Conservation (phyloP, 2,888 invertebrate genomes). For the Eutolmus rufibarbis region DNA sequence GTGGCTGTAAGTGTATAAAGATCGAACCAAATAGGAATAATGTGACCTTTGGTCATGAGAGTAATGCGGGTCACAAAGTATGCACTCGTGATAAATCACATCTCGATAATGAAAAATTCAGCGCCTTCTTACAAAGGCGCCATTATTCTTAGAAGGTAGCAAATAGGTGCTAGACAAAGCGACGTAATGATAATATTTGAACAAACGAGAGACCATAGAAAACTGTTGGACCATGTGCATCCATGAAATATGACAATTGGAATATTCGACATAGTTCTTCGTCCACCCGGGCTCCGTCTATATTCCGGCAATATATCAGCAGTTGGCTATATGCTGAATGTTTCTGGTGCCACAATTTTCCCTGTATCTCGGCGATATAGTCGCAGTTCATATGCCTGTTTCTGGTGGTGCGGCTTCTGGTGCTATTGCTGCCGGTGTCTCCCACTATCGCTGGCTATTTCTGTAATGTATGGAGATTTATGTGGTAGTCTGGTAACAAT, state of each 20-base stretch:
- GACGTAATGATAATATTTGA: conserved; percentile 20
- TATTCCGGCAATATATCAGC: conserved; percentile 18
- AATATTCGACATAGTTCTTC: conserved; percentile 40
- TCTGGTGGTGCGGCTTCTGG: neutral
- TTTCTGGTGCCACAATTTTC: neutral
- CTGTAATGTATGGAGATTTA: conserved; percentile 40
- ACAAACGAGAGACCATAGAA: conserved; percentile 38
- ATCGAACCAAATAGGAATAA: no score
- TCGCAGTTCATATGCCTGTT: conserved; percentile 1
- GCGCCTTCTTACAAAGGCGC: neutral
- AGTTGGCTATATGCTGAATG: neutral
- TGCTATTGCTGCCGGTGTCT: neutral
- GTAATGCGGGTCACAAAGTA: neutral
- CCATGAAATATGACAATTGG: conserved; percentile 43
- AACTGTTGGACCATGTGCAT: conserved; percentile 27
- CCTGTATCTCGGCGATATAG: neutral
- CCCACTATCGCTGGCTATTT: conserved; percentile 14
- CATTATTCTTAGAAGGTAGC: neutral
- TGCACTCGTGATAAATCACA: neutral
- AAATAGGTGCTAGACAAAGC: neutral
- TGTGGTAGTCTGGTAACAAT: conserved; percentile 35
- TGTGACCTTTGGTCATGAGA: neutral
- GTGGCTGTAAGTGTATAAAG: no score
- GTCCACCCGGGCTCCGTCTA: neutral
- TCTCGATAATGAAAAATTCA: neutral